Evolutionary conservation across 1,140 invertebrate species (phyloP).

Genomic region (Magallana ariakensis): DNA sequence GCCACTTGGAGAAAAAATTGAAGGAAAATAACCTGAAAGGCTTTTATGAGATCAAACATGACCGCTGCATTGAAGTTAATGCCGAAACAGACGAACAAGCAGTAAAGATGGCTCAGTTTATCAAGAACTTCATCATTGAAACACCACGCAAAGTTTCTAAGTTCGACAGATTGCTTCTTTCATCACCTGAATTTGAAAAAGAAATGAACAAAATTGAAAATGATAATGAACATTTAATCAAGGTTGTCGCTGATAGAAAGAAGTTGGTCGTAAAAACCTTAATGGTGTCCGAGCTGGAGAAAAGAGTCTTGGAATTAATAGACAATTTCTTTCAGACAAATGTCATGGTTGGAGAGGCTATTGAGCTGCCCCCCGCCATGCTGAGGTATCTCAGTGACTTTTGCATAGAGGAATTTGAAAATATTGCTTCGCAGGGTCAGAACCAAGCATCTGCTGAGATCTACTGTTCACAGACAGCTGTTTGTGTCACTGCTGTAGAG

Average conservation of each 20-base stretch:
- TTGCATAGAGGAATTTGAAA: background rate
- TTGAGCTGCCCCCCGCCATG: background rate
- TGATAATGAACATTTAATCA: background rate
- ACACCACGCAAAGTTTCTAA: constrained; percentile 4
- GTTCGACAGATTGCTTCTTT: background rate
- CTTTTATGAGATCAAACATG: constrained; percentile 2
- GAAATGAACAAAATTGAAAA: background rate
- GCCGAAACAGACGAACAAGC: background rate
- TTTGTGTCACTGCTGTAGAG: background rate
- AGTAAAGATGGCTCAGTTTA: constrained; percentile 17
- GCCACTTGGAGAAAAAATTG: background rate
- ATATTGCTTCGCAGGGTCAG: background rate
- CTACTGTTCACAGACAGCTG: background rate
- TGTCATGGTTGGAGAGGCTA: constrained; percentile 1
- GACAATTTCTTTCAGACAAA: constrained; percentile 5
- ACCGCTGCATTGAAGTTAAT: constrained; percentile 18
- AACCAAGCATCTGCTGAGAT: background rate
- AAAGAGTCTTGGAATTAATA: constrained; percentile 1
- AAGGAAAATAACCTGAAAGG: background rate
- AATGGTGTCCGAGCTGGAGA: background rate
- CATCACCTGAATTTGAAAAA: background rate
- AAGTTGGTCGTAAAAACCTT: background rate
- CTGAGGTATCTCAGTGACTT: background rate
- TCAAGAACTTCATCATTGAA: background rate
- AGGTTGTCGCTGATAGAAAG: background rate